Conservation (phyloP, 1,140 invertebrate genomes). For the Megathymus violae region DNA sequence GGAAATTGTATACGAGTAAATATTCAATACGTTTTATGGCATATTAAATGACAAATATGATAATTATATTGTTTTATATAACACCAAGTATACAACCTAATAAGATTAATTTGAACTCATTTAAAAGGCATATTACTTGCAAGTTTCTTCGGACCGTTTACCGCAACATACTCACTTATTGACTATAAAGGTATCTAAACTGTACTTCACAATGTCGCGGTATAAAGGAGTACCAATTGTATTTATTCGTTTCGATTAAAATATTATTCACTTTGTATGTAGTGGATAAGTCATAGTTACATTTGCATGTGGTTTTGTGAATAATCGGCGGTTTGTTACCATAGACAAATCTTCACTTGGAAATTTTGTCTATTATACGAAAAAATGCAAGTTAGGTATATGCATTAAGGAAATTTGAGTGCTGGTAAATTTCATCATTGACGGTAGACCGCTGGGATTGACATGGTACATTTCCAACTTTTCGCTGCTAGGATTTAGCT, state of each 20-base stretch:
- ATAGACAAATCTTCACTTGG: slow-evolving; percentile 10
- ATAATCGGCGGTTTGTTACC: slow-evolving; percentile 17
- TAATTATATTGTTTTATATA: no score
- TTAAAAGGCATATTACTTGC: background rate
- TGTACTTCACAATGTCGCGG: background rate
- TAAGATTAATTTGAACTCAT: no score
- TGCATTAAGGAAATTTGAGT: slow-evolving; percentile 7
- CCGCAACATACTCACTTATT: slow-evolving; percentile 7
- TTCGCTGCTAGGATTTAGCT: no score
- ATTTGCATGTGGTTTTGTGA: slow-evolving; percentile 27
- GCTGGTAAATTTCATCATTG: slow-evolving; percentile 13
- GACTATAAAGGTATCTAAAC: slow-evolving; percentile 14
- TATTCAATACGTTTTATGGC: no score
- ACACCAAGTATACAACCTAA: no score
- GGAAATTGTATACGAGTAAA: no score
- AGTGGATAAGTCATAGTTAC: slow-evolving; percentile 11
- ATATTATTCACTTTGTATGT: slow-evolving; percentile 6
- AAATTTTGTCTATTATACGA: slow-evolving; percentile 19
- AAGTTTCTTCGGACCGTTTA: slow-evolving; percentile 8
- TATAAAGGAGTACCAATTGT: slow-evolving; percentile 1
- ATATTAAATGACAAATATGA: no score
- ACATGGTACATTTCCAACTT: background rate
- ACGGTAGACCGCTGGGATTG: slow-evolving; percentile 12
- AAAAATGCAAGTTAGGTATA: slow-evolving; percentile 10
- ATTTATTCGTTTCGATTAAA: slow-evolving; percentile 18